These are phyloP conservation scores for Paramuricea clavata DNA, from an alignment of 92 coral and sea anemone species.

Conservation along the genomic window DNA sequence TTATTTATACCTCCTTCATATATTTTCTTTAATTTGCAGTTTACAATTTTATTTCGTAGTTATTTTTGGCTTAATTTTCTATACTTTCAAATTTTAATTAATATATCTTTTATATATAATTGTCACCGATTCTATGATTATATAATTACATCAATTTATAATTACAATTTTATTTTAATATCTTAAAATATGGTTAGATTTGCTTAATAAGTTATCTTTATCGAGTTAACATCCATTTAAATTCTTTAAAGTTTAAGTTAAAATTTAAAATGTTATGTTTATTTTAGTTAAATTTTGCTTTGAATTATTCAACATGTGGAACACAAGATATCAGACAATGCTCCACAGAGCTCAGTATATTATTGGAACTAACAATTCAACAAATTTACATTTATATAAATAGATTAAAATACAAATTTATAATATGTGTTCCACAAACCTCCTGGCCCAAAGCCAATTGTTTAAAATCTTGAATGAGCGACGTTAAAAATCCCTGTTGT, in stretches of 20 bases:
- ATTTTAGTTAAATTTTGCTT: not conserved
- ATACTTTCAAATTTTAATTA: not conserved
- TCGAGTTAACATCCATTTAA: not conserved
- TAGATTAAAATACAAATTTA: too few species aligned
- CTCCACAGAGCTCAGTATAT: too few species aligned
- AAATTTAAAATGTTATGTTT: not conserved
- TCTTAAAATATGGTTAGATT: not conserved
- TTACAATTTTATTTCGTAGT: not conserved
- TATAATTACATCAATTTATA: not conserved
- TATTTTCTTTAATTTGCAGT: not conserved
- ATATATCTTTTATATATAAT: too few species aligned
- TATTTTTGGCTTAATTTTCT: not conserved
- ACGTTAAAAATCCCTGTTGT: slow-evolving; percentile 43
- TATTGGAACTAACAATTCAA: too few species aligned
- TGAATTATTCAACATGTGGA: too few species aligned
- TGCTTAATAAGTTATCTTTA: too few species aligned
- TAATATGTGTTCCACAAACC: slow-evolving; percentile 78
- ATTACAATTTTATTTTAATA: not conserved
- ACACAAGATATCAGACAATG: too few species aligned
- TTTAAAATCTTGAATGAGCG: slow-evolving; percentile 96
- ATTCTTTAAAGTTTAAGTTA: too few species aligned
- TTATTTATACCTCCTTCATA: not conserved
- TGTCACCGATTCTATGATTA: too few species aligned
- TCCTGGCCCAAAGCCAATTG: slow-evolving; percentile 97
- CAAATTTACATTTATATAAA: not conserved